Evolutionary conservation across 2,888 invertebrate species (phyloP).

Genomic region (Eilema depressum): DNA sequence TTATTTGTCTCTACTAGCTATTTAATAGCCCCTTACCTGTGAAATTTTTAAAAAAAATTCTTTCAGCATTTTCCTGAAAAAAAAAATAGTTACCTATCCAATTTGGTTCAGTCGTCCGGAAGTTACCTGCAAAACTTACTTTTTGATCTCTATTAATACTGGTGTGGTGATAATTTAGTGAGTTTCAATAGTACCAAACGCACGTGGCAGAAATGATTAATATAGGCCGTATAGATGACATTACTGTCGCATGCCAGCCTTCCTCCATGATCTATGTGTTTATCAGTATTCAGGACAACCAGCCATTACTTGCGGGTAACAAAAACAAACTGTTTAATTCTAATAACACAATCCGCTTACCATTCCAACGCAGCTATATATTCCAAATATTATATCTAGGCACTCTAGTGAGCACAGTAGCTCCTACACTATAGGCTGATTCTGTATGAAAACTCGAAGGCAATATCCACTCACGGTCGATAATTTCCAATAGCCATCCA

Average conservation of each 20-base stretch:
- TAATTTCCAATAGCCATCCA: not conserved
- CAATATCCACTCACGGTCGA: not conserved
- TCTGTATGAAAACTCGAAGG: not conserved
- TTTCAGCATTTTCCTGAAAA: no score
- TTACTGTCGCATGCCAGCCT: conserved; percentile 26
- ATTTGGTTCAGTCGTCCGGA: no score
- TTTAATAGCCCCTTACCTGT: no score
- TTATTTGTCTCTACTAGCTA: no score
- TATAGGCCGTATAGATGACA: conserved; percentile 39
- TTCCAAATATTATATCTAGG: not conserved
- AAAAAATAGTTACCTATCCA: no score
- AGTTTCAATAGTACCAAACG: conserved; percentile 3
- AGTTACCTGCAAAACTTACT: no score
- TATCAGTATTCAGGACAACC: conserved; percentile 7
- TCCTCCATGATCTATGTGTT: conserved; percentile 19
- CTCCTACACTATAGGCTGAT: not conserved
- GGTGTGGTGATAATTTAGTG: conserved; percentile 9
- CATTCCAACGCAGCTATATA: not conserved
- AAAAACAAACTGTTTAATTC: not conserved
- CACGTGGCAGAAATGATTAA: conserved; percentile 44
- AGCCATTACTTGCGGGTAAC: not conserved
- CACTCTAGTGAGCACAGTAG: not conserved
- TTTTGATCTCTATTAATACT: not conserved
- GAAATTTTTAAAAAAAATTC: no score
- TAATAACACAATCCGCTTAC: not conserved